Evolutionary conservation across 2,113 vertebrate genomes (phyloP).

Genomic region (Struthidea cinerea): DNA sequence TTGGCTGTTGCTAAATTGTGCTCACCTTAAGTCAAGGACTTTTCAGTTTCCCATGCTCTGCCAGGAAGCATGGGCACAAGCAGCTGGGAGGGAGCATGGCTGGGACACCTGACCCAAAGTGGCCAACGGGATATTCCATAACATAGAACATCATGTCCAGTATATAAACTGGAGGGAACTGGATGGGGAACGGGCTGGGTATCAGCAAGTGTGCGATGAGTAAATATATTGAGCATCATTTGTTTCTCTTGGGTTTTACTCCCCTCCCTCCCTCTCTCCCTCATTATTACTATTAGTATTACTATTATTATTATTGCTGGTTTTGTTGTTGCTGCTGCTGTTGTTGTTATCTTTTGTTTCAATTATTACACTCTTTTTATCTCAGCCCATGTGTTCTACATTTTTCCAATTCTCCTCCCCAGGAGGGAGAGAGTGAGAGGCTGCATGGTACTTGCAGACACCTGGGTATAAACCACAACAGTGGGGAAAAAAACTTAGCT

Average conservation of each 20-base stretch:
- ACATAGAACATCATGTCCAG: rapidly evolving
- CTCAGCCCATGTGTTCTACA: not conserved
- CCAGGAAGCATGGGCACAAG: not conserved
- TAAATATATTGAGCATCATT: not conserved
- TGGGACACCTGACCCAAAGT: not conserved
- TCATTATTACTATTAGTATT: not conserved
- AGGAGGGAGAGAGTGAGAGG: not conserved
- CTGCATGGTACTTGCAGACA: not conserved
- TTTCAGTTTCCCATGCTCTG: not conserved
- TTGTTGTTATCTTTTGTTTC: not conserved
- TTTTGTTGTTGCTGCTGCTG: not conserved
- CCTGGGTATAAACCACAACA: not conserved
- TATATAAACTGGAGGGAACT: not conserved
- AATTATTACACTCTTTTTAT: not conserved
- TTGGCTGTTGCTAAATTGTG: not conserved
- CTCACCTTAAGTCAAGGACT: not conserved
- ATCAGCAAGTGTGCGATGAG: not conserved
- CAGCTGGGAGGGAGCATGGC: not conserved
- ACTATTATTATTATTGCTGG: not conserved
- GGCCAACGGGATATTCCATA: not conserved
- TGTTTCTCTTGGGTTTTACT: not conserved
- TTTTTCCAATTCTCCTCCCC: not conserved
- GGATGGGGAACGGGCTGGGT: not conserved
- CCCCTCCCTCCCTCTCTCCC: not conserved
- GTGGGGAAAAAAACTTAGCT: not conserved